These are phyloP conservation scores for Berghia stephanieae DNA, from an alignment of 1,140 invertebrate species.

Conservation along the genomic window DNA sequence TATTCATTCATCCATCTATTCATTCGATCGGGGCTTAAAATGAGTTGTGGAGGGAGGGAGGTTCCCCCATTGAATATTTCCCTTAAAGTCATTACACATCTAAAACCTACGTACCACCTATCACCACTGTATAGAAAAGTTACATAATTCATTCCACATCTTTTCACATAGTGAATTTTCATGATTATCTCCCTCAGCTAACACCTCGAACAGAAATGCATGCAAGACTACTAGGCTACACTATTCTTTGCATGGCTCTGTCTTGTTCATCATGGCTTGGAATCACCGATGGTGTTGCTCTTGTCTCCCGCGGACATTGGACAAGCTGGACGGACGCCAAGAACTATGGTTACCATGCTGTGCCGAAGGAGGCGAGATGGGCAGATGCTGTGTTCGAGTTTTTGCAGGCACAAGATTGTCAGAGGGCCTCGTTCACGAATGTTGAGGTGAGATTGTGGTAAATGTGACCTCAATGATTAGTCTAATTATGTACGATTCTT, in stretches of 20 bases:
- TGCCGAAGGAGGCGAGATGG: slow-evolving; percentile 41
- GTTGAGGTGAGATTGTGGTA: slow-evolving; percentile 42
- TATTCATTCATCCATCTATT: too few species aligned
- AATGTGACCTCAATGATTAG: too few species aligned
- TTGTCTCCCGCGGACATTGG: too few species aligned
- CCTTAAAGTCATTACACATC: too few species aligned
- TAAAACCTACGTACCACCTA: too few species aligned
- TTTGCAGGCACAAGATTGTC: slow-evolving; percentile 47
- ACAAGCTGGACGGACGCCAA: slow-evolving; percentile 32
- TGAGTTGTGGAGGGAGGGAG: too few species aligned
- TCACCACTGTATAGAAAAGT: too few species aligned
- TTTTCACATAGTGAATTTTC: too few species aligned
- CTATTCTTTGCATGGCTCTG: background rate
- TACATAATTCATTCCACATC: too few species aligned
- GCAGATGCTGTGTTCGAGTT: slow-evolving; percentile 49
- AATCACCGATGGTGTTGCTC: background rate
- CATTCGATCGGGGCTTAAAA: too few species aligned
- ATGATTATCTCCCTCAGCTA: background rate
- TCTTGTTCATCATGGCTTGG: background rate
- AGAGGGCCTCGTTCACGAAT: slow-evolving; percentile 51
- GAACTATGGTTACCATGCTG: slow-evolving; percentile 20
- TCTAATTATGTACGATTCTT: too few species aligned
- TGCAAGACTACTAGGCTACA: background rate
- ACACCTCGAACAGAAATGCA: background rate
- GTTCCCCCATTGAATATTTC: too few species aligned